phyloP scores from a whole-genome alignment of 1,140 invertebrate genomes.

The Steinernema khuongi region DNA sequence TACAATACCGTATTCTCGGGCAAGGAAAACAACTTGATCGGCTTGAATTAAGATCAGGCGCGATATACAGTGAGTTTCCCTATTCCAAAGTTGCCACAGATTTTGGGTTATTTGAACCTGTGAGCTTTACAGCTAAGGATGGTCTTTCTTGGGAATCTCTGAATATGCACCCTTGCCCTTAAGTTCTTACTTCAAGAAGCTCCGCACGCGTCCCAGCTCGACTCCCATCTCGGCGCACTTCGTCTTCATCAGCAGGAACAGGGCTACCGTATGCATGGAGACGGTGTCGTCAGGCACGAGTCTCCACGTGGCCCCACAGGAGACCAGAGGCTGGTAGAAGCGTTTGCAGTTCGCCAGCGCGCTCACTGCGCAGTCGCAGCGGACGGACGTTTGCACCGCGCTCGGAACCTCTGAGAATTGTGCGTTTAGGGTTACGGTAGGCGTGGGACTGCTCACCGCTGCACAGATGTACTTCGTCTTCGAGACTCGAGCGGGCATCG shows the following conservation, averaged over 20 bases:
- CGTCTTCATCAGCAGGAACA: neutral
- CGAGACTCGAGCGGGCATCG: neutral
- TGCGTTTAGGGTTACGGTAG: neutral
- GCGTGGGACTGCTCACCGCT: neutral
- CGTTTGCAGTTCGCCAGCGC: constrained; percentile 1
- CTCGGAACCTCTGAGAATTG: neutral
- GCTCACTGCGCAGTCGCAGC: constrained; percentile 7
- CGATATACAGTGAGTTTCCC: too few relatives aligned
- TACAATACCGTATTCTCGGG: neutral
- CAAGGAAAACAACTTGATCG: too few relatives aligned
- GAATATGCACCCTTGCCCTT: too few relatives aligned
- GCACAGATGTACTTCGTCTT: neutral
- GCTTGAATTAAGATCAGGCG: too few relatives aligned
- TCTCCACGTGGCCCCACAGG: neutral
- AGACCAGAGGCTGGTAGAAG: constrained; percentile 1
- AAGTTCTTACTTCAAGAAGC: neutral
- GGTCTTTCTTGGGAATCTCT: too few relatives aligned
- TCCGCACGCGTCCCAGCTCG: neutral
- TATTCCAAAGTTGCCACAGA: too few relatives aligned
- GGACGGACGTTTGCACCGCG: neutral
- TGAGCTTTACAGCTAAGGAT: too few relatives aligned
- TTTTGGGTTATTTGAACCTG: too few relatives aligned
- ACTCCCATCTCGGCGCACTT: neutral
- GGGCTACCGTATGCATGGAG: neutral
- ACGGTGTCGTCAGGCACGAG: neutral